Conservation (phyloP, 2,113 vertebrate species). For the Paramisgurnus dabryanus region DNA sequence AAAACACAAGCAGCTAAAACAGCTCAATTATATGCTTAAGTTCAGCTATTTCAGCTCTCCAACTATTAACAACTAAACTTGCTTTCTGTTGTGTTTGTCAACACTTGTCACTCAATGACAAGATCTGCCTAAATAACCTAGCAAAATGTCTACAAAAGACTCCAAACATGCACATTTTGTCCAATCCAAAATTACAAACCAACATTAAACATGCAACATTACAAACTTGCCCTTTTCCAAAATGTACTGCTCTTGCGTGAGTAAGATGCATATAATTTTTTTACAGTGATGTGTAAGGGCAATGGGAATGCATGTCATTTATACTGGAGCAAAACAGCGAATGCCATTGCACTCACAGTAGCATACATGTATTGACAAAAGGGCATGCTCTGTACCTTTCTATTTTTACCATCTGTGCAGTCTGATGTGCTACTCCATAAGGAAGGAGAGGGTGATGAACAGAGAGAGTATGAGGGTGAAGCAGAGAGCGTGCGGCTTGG, state of each 20-base stretch:
- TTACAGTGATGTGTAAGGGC: neutral
- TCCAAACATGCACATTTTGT: neutral
- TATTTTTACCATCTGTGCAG: slow-evolving; percentile 73
- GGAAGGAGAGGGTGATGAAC: slow-evolving; percentile 69
- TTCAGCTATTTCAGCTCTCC: too few relatives aligned
- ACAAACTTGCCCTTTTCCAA: slow-evolving; percentile 4
- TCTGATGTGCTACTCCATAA: slow-evolving; percentile 67
- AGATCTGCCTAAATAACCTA: too few relatives aligned
- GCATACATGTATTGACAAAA: slow-evolving; percentile 52
- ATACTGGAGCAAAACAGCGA: neutral
- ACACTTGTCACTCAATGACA: too few relatives aligned
- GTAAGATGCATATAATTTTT: slow-evolving; percentile 18
- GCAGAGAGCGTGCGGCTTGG: slow-evolving; percentile 63
- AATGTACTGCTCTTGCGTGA: neutral
- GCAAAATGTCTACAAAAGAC: neutral
- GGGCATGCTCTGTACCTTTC: slow-evolving; percentile 69
- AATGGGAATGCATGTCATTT: neutral
- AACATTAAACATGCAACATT: slow-evolving; percentile 7
- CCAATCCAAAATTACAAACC: neutral
- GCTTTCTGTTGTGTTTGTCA: too few relatives aligned
- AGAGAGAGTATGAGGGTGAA: slow-evolving; percentile 66
- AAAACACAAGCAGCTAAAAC: too few relatives aligned
- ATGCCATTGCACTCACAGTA: slow-evolving; percentile 21
- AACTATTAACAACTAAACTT: too few relatives aligned
- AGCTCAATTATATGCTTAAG: too few relatives aligned